Evolutionary conservation across 2,797 vertebrate species (phyloP).

Genomic region (Bothrops alternatus): DNA sequence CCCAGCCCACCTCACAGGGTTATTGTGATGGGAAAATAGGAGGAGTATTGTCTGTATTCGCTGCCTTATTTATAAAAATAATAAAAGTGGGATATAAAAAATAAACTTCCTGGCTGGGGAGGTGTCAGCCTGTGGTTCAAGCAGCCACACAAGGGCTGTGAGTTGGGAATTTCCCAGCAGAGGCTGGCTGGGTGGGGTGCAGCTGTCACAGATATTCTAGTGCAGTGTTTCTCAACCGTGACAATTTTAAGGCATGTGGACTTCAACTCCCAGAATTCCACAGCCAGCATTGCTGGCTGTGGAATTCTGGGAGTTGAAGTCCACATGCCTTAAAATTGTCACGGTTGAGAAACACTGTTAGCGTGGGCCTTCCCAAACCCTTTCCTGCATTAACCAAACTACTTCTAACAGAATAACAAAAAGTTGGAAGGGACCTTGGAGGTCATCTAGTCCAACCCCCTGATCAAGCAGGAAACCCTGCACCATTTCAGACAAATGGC

Average conservation of each 20-base stretch:
- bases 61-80: background rate
- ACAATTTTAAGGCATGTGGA: no score
- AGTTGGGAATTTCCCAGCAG: background rate
- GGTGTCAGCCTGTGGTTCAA: background rate
- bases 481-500: background rate
- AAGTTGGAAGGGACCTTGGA: background rate
- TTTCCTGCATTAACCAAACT: background rate
- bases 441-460: background rate
- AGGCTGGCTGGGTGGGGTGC: background rate
- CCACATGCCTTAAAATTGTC: no score
- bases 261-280: no score
- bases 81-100: background rate
- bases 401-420: background rate
- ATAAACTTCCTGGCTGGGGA: background rate
- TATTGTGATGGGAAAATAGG: background rate
- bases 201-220: background rate
- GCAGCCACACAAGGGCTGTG: background rate
- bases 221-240: no score
- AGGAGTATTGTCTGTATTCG: background rate
- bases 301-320: no score
- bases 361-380: background rate
- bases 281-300: no score
- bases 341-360: background rate
- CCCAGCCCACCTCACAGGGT: background rate
- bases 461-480: background rate